Evolutionary conservation across 2,113 vertebrate species (phyloP).

Genomic region (Bubo blakistoni): DNA sequence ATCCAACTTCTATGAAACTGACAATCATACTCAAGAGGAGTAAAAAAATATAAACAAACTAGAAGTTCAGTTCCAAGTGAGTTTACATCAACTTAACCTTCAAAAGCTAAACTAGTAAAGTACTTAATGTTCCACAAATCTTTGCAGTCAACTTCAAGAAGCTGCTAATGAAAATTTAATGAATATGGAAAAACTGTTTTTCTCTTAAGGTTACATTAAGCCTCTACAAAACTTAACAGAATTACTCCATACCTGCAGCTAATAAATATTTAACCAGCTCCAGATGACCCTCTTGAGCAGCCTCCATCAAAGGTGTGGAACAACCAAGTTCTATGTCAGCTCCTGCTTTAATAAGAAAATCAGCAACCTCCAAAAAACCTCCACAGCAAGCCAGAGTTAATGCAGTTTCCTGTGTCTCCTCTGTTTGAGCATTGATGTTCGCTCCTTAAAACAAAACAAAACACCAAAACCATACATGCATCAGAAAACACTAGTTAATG

Average conservation of each 20-base stretch:
- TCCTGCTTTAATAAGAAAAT: slow-evolving; percentile 97
- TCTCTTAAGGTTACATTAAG: background rate
- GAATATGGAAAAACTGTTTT: rapidly evolving
- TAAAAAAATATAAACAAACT: background rate
- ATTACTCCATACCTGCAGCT: slow-evolving; percentile 83
- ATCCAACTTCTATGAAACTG: background rate
- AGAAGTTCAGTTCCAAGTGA: background rate
- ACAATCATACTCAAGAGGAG: background rate
- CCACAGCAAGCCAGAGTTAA: slow-evolving; percentile 96
- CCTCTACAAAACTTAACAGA: background rate
- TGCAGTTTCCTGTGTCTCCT: slow-evolving; percentile 97
- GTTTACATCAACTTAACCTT: background rate
- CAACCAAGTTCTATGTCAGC: slow-evolving; percentile 97
- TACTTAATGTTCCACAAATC: background rate
- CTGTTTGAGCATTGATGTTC: slow-evolving; percentile 98
- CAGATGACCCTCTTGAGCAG: slow-evolving; percentile 96
- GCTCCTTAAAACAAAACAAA: slow-evolving; percentile 79
- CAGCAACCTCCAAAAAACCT: slow-evolving; percentile 95
- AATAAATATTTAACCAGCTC: slow-evolving; percentile 97
- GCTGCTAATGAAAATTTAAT: background rate
- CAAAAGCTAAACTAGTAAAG: background rate
- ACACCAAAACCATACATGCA: background rate
- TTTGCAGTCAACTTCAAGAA: background rate
- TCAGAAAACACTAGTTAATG: background rate
- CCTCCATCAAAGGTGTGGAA: slow-evolving; percentile 98